phyloP scores from a whole-genome alignment of 1,140 invertebrate genomes.

The Muscidifurax raptorellus region DNA sequence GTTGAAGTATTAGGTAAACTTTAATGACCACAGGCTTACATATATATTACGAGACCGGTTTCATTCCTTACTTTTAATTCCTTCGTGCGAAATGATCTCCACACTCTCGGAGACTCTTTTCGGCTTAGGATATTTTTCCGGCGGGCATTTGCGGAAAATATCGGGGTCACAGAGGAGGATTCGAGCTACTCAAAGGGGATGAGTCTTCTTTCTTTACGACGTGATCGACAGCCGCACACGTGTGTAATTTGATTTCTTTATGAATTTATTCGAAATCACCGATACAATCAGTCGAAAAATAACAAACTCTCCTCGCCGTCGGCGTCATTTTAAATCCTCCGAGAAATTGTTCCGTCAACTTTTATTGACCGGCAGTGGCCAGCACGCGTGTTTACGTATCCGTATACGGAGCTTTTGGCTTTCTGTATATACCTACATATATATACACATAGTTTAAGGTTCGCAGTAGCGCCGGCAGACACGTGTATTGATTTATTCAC shows the following conservation, averaged over 20 bases:
- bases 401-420: constrained; percentile 15
- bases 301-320: no score
- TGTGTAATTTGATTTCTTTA: no score
- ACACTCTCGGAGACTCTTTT: no score
- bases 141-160: neutral
- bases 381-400: neutral
- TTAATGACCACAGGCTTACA: neutral
- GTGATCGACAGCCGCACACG: no score
- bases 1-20: neutral
- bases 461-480: constrained; percentile 70
- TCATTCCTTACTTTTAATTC: neutral
- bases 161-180: neutral
- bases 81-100: neutral
- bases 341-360: neutral
- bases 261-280: no score
- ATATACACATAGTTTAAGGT: constrained; percentile 68
- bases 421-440: constrained; percentile 10
- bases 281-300: no score
- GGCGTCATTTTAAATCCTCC: no score
- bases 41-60: neutral
- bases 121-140: neutral
- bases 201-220: neutral
- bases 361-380: neutral
- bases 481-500: constrained; percentile 76
- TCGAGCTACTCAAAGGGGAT: neutral